A percentile compares a stretch with the other conserved stretches of the same genome.
Conservation (phyloP, 2,113 vertebrate genomes). For the Tachycineta bicolor region DNA sequence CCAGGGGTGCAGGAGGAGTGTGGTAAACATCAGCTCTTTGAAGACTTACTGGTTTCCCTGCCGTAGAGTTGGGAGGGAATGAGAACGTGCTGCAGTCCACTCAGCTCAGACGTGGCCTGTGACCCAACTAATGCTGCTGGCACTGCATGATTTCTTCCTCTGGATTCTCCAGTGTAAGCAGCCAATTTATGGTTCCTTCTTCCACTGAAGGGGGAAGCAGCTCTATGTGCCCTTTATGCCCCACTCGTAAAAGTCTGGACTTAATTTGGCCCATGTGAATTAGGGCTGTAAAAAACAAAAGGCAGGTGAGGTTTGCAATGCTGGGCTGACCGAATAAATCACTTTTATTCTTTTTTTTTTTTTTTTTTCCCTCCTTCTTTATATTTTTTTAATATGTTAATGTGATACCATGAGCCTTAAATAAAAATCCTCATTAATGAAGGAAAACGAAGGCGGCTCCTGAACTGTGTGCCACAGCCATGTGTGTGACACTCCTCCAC, state of each 20-base stretch:
- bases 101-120: neutral
- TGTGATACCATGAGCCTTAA: slow-evolving; percentile 48
- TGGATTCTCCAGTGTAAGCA: slow-evolving; percentile 36
- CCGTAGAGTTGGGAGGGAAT: neutral
- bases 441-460: neutral
- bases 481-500: slow-evolving; percentile 17
- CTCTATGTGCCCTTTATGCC: slow-evolving; percentile 37
- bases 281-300: slow-evolving; percentile 50
- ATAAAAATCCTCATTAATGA: slow-evolving; percentile 69
- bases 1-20: neutral
- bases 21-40: neutral
- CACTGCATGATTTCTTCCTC: slow-evolving; percentile 16
- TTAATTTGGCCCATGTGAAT: slow-evolving; percentile 50
- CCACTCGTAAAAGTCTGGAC: slow-evolving; percentile 24
- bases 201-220: slow-evolving; percentile 8
- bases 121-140: slow-evolving; percentile 41
- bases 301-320: slow-evolving; percentile 31
- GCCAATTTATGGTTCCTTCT: slow-evolving; percentile 47
- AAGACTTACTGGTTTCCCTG: neutral
- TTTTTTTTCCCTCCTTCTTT: neutral
- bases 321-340: slow-evolving; percentile 16
- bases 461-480: slow-evolving; percentile 34
- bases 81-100: neutral
- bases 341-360: neutral
- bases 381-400: slow-evolving; percentile 31